These are phyloP conservation scores for Cephalophus harveyi DNA, from an alignment of 2,113 vertebrate species.

Conservation along the genomic window DNA sequence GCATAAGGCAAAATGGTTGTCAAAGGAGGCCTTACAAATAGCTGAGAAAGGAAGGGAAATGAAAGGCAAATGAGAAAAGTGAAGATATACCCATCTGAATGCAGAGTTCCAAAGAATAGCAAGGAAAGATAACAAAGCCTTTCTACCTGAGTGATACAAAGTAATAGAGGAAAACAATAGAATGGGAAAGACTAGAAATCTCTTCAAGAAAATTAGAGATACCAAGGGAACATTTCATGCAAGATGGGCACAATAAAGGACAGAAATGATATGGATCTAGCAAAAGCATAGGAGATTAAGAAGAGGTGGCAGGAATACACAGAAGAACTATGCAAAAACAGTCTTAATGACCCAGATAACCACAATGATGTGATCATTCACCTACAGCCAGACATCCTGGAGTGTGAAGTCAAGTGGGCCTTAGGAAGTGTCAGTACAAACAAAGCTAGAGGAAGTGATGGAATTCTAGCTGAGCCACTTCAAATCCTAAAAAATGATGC, in stretches of 20 bases:
- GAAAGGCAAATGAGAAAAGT: neutral
- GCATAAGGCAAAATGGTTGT: neutral
- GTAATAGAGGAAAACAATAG: neutral
- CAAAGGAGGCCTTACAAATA: neutral
- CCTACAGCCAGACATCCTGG: neutral
- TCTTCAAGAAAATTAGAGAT: neutral
- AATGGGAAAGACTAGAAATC: neutral
- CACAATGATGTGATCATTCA: neutral
- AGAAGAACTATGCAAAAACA: neutral
- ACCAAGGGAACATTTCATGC: neutral
- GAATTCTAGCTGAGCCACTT: neutral
- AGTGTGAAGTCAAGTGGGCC: neutral
- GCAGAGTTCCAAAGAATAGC: neutral
- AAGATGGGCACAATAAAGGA: neutral
- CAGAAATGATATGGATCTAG: neutral
- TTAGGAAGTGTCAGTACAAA: rapidly evolving
- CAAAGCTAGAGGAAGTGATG: neutral
- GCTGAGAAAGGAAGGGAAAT: neutral
- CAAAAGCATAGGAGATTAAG: neutral
- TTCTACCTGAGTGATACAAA: neutral
- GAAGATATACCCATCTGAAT: neutral
- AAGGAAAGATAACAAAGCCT: neutral
- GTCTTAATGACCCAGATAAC: neutral
- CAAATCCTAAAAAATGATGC: neutral
- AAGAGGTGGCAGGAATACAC: neutral